Conservation (phyloP, 2,113 vertebrate genomes). For the Isurus oxyrinchus region DNA sequence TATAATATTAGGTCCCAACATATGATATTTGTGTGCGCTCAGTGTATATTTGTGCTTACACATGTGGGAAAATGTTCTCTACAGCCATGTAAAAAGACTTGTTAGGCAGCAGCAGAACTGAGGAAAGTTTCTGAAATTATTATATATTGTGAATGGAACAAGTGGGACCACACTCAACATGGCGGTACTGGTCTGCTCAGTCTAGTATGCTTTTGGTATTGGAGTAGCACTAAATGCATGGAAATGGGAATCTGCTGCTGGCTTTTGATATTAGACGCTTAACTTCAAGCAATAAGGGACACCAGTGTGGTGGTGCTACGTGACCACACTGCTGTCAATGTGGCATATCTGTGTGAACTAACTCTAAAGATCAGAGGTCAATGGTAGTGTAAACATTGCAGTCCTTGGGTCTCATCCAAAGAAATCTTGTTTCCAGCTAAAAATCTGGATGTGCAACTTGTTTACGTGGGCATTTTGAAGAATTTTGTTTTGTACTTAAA, state of each 20-base stretch:
- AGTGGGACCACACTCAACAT: neutral
- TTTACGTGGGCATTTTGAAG: neutral
- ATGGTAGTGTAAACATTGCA: neutral
- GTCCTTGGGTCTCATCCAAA: neutral
- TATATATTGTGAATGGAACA: neutral
- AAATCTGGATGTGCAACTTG: neutral
- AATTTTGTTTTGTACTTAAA: neutral
- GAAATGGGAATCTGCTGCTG: neutral
- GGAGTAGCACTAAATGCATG: neutral
- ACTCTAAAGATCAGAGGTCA: conserved; percentile 10
- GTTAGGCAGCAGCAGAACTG: neutral
- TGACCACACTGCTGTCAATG: neutral
- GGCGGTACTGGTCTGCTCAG: neutral
- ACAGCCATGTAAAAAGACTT: neutral
- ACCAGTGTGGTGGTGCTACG: neutral
- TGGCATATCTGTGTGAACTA: neutral
- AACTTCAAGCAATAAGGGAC: neutral
- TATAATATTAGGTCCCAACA: neutral
- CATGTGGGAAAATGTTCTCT: neutral
- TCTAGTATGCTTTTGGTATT: neutral
- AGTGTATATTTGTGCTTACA: neutral
- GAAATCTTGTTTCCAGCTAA: conserved; percentile 17
- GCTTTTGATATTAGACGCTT: neutral
- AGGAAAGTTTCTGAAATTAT: neutral
- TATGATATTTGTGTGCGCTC: neutral